These are phyloP conservation scores for Nothoprocta pentlandii DNA, from an alignment of 2,113 vertebrate genomes.

Conservation along the genomic window DNA sequence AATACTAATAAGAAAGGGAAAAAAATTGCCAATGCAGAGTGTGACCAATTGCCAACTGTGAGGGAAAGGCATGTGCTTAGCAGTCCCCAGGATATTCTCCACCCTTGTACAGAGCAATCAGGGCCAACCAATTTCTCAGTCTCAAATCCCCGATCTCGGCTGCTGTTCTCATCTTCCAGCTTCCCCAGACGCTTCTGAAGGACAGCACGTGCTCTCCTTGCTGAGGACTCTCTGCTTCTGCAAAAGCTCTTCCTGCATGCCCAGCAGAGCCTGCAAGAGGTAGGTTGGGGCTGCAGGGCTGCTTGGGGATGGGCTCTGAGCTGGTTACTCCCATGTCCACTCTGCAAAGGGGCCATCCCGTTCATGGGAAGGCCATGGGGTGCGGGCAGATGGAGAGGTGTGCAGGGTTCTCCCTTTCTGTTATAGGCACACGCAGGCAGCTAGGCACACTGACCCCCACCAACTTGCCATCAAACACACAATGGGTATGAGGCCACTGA, in stretches of 20 bases:
- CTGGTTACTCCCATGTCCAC: background rate
- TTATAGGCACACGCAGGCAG: too few species aligned
- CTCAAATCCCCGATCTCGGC: slow-evolving; percentile 39
- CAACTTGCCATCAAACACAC: background rate
- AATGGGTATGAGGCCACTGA: too few species aligned
- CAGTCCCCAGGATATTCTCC: slow-evolving; percentile 50
- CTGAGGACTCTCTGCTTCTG: background rate
- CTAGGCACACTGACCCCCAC: accelerated
- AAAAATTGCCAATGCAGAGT: background rate
- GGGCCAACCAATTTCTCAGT: slow-evolving; percentile 56
- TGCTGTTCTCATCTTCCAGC: slow-evolving; percentile 60
- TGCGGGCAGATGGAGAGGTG: background rate
- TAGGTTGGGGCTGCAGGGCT: background rate
- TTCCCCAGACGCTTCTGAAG: background rate
- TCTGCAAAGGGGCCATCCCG: background rate
- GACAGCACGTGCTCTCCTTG: background rate
- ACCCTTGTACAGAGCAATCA: slow-evolving; percentile 29
- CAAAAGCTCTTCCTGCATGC: background rate
- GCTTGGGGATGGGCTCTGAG: accelerated
- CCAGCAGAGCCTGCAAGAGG: background rate
- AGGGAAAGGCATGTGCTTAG: slow-evolving; percentile 60
- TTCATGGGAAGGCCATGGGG: accelerated
- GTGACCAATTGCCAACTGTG: slow-evolving; percentile 26
- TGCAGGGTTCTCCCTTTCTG: background rate
- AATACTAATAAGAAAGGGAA: background rate